phyloP scores from a whole-genome alignment of 2,888 invertebrate genomes.

The Camponotus fellah region DNA sequence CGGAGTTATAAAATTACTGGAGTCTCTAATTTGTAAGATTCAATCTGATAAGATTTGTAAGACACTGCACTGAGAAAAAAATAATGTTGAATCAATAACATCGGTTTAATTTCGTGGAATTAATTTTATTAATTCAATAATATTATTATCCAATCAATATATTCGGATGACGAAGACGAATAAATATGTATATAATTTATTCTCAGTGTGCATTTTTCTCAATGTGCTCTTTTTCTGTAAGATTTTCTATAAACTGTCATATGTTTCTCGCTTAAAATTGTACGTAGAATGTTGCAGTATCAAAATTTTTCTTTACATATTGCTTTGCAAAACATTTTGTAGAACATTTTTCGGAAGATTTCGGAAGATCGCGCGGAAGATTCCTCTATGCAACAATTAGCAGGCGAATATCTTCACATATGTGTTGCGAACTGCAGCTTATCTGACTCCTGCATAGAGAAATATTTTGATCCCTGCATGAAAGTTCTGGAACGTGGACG shows the following conservation, averaged over 20 bases:
- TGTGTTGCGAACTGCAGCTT: conserved; percentile 35
- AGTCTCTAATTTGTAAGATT: background rate
- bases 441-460: background rate
- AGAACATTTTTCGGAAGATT: background rate
- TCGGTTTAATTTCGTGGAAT: no score
- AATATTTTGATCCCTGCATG: conserved; percentile 22
- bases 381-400: background rate
- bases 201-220: no score
- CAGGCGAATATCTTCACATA: background rate
- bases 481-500: conserved; percentile 52
- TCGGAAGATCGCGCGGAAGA: background rate
- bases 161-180: no score
- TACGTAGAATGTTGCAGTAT: background rate
- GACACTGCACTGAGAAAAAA: background rate
- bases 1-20: background rate
- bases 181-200: no score
- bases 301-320: background rate
- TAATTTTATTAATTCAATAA: no score
- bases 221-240: no score
- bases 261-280: background rate
- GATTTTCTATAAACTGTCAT: background rate
- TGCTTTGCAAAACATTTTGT: background rate
- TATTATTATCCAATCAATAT: no score
- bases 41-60: background rate
- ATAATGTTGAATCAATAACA: no score